phyloP scores from a whole-genome alignment of 2,113 vertebrate genomes.

The Chionis minor region DNA sequence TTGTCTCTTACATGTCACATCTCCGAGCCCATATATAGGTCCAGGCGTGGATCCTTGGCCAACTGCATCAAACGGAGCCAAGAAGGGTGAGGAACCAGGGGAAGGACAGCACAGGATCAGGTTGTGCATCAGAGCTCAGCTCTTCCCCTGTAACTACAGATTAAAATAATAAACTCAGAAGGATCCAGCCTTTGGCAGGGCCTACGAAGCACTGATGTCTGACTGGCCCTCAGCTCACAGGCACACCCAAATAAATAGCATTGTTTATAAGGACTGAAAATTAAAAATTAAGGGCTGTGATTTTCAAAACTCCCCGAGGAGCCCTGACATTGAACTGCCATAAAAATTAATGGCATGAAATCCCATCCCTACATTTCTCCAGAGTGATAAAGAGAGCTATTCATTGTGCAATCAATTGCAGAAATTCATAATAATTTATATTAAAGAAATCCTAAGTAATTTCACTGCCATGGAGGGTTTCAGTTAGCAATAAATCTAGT shows the following conservation, averaged over 20 bases:
- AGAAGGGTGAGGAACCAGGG: neutral
- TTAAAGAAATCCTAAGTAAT: constrained; percentile 4
- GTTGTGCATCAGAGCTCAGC: neutral
- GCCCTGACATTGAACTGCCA: constrained; percentile 43
- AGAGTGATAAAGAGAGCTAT: constrained; percentile 9
- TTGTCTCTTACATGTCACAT: neutral
- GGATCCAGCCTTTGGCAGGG: constrained; percentile 32
- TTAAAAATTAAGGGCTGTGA: constrained; percentile 51
- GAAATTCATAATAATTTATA: neutral
- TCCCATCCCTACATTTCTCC: constrained; percentile 12
- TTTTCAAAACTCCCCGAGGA: constrained; percentile 49
- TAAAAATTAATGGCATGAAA: constrained; percentile 36
- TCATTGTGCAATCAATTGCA: constrained; percentile 31
- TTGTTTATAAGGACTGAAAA: constrained; percentile 56
- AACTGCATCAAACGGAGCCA: neutral
- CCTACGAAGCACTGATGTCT: neutral
- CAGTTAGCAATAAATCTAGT: neutral
- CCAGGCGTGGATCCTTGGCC: neutral
- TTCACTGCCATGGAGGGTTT: neutral
- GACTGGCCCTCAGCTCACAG: constrained; percentile 29
- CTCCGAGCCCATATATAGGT: neutral
- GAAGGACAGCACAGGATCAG: neutral
- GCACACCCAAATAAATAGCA: constrained; percentile 61
- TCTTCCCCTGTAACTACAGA: constrained; percentile 18
- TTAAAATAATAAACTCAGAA: constrained; percentile 35